Evolutionary conservation across 2,888 invertebrate genomes (phyloP).

Genomic region (Ommatoiulus sabulosus): DNA sequence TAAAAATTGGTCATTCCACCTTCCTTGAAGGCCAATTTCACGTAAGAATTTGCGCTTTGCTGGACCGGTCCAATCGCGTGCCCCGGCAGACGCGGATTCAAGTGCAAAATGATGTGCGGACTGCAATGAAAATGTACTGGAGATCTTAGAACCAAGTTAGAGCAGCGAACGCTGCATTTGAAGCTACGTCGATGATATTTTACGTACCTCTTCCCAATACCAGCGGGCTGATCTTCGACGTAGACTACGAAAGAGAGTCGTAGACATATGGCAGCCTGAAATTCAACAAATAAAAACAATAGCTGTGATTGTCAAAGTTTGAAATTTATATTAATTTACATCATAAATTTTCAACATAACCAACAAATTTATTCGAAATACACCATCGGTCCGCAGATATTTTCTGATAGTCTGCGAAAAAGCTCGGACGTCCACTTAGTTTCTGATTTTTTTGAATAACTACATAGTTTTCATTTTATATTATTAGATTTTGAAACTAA

Average conservation of each 20-base stretch:
- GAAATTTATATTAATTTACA: no score
- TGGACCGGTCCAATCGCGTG: conserved; percentile 82
- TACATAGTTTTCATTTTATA: no score
- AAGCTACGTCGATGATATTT: neutral
- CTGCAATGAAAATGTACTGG: conserved; percentile 27
- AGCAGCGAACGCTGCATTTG: conserved; percentile 68
- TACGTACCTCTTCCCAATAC: conserved; percentile 78
- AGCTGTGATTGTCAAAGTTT: no score
- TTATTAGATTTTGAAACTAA: no score
- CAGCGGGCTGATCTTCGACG: conserved; percentile 83
- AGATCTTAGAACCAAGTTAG: conserved; percentile 83
- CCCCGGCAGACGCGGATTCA: conserved; percentile 66
- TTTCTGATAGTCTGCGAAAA: no score
- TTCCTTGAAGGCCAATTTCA: conserved; percentile 89
- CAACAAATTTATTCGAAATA: no score
- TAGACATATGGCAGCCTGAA: conserved; percentile 71
- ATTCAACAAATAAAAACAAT: neutral
- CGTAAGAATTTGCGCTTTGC: conserved; percentile 77
- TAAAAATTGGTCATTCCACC: conserved; percentile 71
- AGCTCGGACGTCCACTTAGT: no score
- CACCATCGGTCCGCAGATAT: no score
- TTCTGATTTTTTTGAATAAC: no score
- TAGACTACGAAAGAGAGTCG: conserved; percentile 79
- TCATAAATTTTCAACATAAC: no score
- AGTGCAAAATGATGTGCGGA: conserved; percentile 58